phyloP scores from a whole-genome alignment of 2,797 vertebrate genomes.

The Phyllotis vaccarum region DNA sequence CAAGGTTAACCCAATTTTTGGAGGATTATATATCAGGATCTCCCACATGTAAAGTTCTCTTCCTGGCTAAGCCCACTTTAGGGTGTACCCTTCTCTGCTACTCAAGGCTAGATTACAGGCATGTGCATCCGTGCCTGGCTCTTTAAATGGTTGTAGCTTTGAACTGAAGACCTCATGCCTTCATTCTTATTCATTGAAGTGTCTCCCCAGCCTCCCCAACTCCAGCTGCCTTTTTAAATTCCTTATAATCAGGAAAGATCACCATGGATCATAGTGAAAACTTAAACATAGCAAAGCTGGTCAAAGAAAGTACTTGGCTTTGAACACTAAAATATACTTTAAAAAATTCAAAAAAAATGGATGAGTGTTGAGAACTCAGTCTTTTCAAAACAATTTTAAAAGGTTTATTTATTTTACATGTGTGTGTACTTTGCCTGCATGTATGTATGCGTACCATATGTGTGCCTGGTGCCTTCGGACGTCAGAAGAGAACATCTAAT shows the following conservation, averaged over 20 bases:
- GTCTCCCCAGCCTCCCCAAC: neutral
- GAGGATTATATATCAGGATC: neutral
- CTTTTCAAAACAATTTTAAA: neutral
- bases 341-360: constrained; percentile 1
- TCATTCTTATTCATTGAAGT: neutral
- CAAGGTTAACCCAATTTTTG: neutral
- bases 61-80: neutral
- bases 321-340: neutral
- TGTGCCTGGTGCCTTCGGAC: neutral
- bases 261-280: neutral
- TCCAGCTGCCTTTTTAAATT: neutral
- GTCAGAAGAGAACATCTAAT: neutral
- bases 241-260: neutral
- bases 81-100: neutral
- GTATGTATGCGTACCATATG: neutral
- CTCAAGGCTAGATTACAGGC: neutral
- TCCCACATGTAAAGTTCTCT: neutral
- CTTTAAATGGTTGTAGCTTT: neutral
- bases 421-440: neutral
- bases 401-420: neutral
- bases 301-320: neutral
- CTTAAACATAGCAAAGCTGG: neutral
- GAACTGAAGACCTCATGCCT: neutral
- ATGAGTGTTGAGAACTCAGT: neutral
- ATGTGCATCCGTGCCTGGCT: neutral